A percentile compares a stretch with the other conserved stretches of the same genome.
Evolutionary conservation across 2,113 vertebrate species (phyloP).

Genomic region (Podocnemis expansa): DNA sequence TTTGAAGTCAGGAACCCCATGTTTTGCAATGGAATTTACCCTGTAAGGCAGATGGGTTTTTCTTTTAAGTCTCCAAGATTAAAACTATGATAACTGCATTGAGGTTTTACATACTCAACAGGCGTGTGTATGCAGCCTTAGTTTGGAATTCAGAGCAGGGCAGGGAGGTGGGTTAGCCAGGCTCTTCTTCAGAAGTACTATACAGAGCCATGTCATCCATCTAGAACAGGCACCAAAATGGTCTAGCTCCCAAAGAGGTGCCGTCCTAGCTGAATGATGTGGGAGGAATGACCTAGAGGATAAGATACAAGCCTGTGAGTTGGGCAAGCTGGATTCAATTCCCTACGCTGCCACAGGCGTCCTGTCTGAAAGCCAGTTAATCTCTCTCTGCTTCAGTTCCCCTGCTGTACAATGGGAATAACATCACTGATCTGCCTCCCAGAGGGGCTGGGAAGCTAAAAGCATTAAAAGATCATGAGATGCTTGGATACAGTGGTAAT

Average conservation of each 20-base stretch:
- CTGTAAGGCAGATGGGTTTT: rapidly evolving
- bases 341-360: not conserved
- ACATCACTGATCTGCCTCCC: not conserved
- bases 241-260: not conserved
- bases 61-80: not conserved
- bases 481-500: not conserved
- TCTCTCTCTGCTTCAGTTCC: not conserved
- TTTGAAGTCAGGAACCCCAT: not conserved
- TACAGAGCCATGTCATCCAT: not conserved
- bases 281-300: not conserved
- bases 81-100: not conserved
- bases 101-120: not conserved
- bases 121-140: not conserved
- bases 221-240: not conserved
- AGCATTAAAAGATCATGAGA: not conserved
- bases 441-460: not conserved
- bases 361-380: not conserved
- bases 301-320: not conserved
- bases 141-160: not conserved
- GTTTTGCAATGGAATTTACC: not conserved
- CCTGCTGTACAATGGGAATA: not conserved
- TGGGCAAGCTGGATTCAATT: not conserved
- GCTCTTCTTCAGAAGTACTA: not conserved
- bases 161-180: not conserved
- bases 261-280: not conserved